A percentile compares a stretch with the other conserved stretches of the same genome.
phyloP scores from a whole-genome alignment of 2,113 vertebrate species.

The Saccopteryx bilineata region DNA sequence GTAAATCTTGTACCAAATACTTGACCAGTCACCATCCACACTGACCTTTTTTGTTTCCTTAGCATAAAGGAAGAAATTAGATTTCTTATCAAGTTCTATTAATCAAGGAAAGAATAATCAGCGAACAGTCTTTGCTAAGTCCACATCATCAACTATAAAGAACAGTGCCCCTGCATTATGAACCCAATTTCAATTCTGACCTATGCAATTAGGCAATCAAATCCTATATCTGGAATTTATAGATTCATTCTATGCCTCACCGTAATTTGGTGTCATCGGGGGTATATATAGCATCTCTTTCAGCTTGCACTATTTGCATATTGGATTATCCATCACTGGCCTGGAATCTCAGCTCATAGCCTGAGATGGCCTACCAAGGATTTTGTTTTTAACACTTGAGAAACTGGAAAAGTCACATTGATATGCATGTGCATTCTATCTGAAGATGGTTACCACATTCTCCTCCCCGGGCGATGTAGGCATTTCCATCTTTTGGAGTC shows the following conservation, averaged over 20 bases:
- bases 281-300: not conserved
- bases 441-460: slow-evolving; percentile 34
- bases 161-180: slow-evolving; percentile 6
- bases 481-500: slow-evolving; percentile 32
- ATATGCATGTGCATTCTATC: not conserved
- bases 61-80: not conserved
- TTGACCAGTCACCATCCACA: slow-evolving; percentile 36
- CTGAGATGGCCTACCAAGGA: not conserved
- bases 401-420: slow-evolving; percentile 22
- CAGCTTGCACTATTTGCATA: not conserved
- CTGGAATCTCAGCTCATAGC: not conserved
- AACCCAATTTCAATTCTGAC: slow-evolving; percentile 50
- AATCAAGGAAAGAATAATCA: slow-evolving; percentile 31
- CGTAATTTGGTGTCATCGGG: not conserved
- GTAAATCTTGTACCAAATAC: slow-evolving; percentile 21
- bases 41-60: not conserved
- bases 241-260: not conserved
- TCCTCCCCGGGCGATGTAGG: not conserved
- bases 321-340: not conserved
- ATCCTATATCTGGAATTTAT: not conserved
- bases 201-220: slow-evolving; percentile 60
- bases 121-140: slow-evolving; percentile 43
- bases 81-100: not conserved
- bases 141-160: not conserved
- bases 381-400: not conserved